Base-by-base conservation (phyloP, 2,797 vertebrate genomes). In the Danio albolineatus region DNA sequence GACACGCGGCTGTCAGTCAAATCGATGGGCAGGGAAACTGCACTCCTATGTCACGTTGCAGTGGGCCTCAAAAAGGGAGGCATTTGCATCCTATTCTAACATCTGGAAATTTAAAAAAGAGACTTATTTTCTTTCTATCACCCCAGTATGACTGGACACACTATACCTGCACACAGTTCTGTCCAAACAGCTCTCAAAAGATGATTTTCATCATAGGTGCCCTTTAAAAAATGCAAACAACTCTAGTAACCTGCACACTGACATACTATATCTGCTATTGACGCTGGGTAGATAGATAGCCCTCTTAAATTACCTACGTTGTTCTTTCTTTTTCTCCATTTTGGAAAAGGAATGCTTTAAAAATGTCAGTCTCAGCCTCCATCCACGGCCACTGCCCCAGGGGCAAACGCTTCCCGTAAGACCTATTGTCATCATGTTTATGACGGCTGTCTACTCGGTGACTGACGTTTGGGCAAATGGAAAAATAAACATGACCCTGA, bases 401-500 rank as follows among this genome's bases (percentile, higher is more conserved):
- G 61, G 76, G 67, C 74, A 19, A 54, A 57, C 60, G 10, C 60
- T 77, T 70, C 67, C 59, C 60, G 62, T 76, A 82, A 76, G 64
- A 53, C 28, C 39, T 60, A 54, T 82, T 85, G 84, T 84, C 44
- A 19, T 83, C 43, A 49, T 85, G 64, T 84, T 85, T 78, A 73
- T 28, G 49, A 70, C 59, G 78, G 60, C 61, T 44, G 53, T 72
- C 80, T 72, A 65, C 49, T 67, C 64, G 48, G 67, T 88, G 80
- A 85, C 62, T 83, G 81, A 80, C 76, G 66, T 54, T 73, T 57
- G 38, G 43, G 38, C 44, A 75, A 76, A 84, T 80, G 81, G 67
- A 79, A 86, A 84, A 76, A 69, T 80, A 84, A 85, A 78, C 81
- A 82, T 86, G 79, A 85, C 73, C 87, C 77, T 83, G 82, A 78